Base-by-base conservation (phyloP, 2,888 invertebrate genomes). In the Lathronympha strigana region DNA sequence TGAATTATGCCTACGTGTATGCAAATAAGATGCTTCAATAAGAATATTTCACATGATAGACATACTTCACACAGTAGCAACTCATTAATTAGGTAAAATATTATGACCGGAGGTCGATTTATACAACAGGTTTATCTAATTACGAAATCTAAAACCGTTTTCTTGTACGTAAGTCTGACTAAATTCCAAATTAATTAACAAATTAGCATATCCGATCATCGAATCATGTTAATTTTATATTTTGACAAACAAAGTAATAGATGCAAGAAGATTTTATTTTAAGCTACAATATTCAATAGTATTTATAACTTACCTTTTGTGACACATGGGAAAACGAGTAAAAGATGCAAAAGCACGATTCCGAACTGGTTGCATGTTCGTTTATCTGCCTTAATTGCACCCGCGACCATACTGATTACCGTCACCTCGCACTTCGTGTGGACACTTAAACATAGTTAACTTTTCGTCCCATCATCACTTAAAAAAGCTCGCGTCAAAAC, bases 311-410 rank as follows among this genome's bases (percentile, higher is more conserved):
- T 78, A 91, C 91, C 90, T 83, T 79, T 82, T 73, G 79, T 80
- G 51, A 68, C 70, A 68, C 77, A 77, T 47, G 84, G 79, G 58
- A 87, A 81, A 69, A 80, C 78, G 70, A 86, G 80, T 78, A 90
- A 82, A 79, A 91, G 80, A 81, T 87, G 83, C 80, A 90, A 81
- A 82, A 90, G 69, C 79, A 90, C 78, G 71, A 85, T 82, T 78
- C 82, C 87, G 71, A 88, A 86, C 83, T 86, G 86, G 84, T 88
- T 86, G 84, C 84, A 81, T 83, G 78, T 78, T 79, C 84, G 80
- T 86, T 87, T 87, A 83, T 87, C 80, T 79, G 76, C 83, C 81
- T 82, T 90, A 86, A 87, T 87, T 85, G 82, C 79, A 74, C 83
- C 81, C 82, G 78, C 83, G 79, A 86, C 83, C 91, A 92, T 92